A percentile compares a stretch with the other conserved stretches of the same genome.
Evolutionary conservation across 2,113 vertebrate genomes (phyloP).

Genomic region (Perccottus glenii): DNA sequence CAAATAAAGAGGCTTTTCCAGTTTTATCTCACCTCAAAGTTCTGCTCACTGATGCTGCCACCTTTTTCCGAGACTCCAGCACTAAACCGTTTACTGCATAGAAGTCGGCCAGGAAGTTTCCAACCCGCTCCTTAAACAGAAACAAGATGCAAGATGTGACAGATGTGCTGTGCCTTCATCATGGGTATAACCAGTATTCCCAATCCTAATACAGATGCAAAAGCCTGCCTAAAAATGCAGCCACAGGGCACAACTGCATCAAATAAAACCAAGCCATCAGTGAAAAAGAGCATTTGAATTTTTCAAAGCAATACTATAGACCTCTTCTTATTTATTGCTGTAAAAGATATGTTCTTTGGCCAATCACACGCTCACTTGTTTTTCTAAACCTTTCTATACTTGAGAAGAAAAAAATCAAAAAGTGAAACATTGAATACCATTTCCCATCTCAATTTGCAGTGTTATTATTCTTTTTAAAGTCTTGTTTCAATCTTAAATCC

Average conservation of each 20-base stretch:
- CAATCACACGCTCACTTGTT: no score
- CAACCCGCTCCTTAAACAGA: slow-evolving; percentile 88
- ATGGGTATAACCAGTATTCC: not conserved
- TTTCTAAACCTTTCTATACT: no score
- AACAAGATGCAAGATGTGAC: not conserved
- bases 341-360: no score
- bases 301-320: not conserved
- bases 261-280: not conserved
- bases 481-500: no score
- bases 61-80: slow-evolving; percentile 98
- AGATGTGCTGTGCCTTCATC: not conserved
- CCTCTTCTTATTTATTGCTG: no score
- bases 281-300: no score
- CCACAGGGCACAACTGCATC: not conserved
- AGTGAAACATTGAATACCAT: no score
- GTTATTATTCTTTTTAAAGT: no score
- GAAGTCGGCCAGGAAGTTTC: slow-evolving; percentile 97
- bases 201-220: not conserved
- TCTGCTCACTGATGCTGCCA: slow-evolving; percentile 93
- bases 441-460: no score
- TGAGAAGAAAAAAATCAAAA: no score
- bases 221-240: slow-evolving; percentile 6
- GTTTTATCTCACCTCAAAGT: slow-evolving; percentile 86
- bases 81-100: slow-evolving; percentile 95
- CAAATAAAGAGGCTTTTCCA: not conserved